Conservation (phyloP, 37 sponge, comb jelly and placozoan species). For the Eunapius fragilis region DNA sequence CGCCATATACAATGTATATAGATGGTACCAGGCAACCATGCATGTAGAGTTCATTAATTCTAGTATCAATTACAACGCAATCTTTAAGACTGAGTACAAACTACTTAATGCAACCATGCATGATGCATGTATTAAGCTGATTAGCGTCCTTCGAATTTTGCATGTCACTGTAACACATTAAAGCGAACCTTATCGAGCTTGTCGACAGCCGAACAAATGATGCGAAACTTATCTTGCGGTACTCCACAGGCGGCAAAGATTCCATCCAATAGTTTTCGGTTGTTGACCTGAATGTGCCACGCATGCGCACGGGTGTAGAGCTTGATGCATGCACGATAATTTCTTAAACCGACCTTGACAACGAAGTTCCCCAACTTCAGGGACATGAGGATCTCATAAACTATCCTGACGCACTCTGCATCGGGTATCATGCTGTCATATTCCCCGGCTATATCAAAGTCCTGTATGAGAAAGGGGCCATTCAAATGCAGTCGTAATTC, state of each 20-base stretch:
- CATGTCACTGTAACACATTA: not conserved
- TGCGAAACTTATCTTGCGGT: conserved; percentile 57
- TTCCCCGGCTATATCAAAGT: conserved; percentile 82
- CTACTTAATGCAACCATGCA: too few relatives aligned
- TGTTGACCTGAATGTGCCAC: conserved; percentile 79
- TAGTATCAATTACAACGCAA: too few relatives aligned
- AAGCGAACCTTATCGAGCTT: conserved; percentile 74
- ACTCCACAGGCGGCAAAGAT: conserved; percentile 76
- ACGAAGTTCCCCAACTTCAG: conserved; percentile 58
- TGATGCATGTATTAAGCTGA: too few relatives aligned
- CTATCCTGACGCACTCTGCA: conserved; percentile 64
- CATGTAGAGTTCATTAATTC: too few relatives aligned
- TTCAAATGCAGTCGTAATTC: too few relatives aligned
- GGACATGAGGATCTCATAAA: conserved; percentile 61
- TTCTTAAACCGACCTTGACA: conserved; percentile 49
- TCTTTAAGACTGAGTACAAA: too few relatives aligned
- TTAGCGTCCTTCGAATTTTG: too few relatives aligned
- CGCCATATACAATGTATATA: too few relatives aligned
- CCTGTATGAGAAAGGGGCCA: conserved; percentile 18
- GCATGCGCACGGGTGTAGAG: too few relatives aligned
- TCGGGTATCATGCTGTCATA: conserved; percentile 78
- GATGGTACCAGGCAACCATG: too few relatives aligned
- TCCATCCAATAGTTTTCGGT: conserved; percentile 79
- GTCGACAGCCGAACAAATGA: conserved; percentile 81
- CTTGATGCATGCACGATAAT: too few relatives aligned